These are phyloP conservation scores for Asteroscopus sphinx DNA, from an alignment of 2,888 invertebrate genomes.

Conservation along the genomic window DNA sequence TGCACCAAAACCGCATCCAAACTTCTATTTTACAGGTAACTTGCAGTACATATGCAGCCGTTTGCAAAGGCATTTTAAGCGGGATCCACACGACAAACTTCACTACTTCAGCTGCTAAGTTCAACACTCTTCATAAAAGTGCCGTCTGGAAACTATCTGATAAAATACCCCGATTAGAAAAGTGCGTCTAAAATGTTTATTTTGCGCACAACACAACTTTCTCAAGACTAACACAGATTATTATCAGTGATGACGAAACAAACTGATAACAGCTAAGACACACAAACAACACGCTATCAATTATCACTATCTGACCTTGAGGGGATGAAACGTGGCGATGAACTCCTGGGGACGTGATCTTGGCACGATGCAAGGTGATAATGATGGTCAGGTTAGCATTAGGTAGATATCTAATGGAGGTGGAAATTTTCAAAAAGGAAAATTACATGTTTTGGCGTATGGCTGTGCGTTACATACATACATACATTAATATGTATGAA, in stretches of 20 bases:
- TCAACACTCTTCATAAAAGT: no score
- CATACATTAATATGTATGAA: no score
- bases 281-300: constrained; percentile 59
- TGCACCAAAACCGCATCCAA: no score
- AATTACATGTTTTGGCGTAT: no score
- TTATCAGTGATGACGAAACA: constrained; percentile 20
- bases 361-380: constrained; percentile 40
- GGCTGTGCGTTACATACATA: no score
- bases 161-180: constrained; percentile 9
- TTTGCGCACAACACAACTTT: constrained; percentile 42
- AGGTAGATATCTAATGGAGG: no score
- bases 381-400: constrained; percentile 23
- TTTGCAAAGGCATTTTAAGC: no score
- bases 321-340: constrained; percentile 47
- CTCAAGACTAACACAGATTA: constrained; percentile 25
- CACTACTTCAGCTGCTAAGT: no score
- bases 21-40: no score
- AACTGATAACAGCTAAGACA: constrained; percentile 38
- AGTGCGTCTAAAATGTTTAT: constrained; percentile 21
- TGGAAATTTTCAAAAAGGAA: no score
- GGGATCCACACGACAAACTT: no score
- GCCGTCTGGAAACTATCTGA: background rate
- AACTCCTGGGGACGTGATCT: constrained; percentile 41
- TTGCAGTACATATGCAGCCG: no score
- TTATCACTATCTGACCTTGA: constrained; percentile 64